Evolutionary conservation across 92 coral and sea anemone genomes (phyloP).

Genomic region (Phenganax stokvisi): DNA sequence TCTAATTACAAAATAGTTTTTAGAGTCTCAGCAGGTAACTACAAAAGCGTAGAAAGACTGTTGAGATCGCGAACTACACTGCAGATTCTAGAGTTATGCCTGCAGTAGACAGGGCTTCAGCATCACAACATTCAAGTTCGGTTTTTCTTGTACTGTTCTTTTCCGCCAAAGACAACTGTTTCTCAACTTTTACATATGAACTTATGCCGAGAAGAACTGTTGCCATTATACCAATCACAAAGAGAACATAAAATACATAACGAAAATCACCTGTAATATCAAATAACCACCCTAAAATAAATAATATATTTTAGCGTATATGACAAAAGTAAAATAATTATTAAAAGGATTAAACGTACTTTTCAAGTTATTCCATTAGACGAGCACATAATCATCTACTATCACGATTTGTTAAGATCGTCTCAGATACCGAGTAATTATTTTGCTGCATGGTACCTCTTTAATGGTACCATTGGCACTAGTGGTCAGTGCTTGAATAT

Average conservation of each 20-base stretch:
- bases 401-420: too few relatives aligned
- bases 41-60: too few relatives aligned
- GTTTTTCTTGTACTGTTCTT: slow-evolving; percentile 15
- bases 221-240: slow-evolving; percentile 7
- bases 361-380: too few relatives aligned
- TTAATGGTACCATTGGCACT: too few relatives aligned
- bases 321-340: background rate
- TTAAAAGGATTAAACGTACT: background rate
- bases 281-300: slow-evolving; percentile 19
- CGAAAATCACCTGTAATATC: slow-evolving; percentile 24
- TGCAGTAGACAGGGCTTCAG: background rate
- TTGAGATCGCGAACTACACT: too few relatives aligned
- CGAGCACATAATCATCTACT: too few relatives aligned
- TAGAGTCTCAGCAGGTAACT: too few relatives aligned
- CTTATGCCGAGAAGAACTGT: slow-evolving; percentile 1
- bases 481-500: too few relatives aligned
- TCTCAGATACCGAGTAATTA: too few relatives aligned
- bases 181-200: slow-evolving; percentile 20
- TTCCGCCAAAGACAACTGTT: slow-evolving; percentile 11
- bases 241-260: background rate
- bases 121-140: background rate
- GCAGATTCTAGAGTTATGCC: too few relatives aligned
- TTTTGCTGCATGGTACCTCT: too few relatives aligned
- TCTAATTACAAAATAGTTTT: too few relatives aligned
- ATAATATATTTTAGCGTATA: background rate